phyloP scores from a whole-genome alignment of 2,113 vertebrate genomes.

The Gallinago jamesoni region DNA sequence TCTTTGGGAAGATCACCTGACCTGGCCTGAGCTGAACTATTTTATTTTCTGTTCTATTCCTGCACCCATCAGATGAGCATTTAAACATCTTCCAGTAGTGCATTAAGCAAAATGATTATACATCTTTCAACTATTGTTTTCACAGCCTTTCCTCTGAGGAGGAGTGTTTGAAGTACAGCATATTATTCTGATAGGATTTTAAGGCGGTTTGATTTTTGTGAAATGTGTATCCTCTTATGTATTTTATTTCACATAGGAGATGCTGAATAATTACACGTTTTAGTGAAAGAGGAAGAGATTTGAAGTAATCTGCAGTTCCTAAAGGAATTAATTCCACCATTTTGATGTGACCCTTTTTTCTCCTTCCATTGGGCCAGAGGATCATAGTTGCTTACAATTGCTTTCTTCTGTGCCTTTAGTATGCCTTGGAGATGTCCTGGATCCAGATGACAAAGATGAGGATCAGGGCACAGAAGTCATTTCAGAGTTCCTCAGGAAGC shows the following conservation, averaged over 20 bases:
- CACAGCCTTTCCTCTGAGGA: not conserved
- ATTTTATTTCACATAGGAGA: not conserved
- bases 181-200: not conserved
- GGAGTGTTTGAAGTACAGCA: not conserved
- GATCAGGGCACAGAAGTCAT: not conserved
- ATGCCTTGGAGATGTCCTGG: not conserved
- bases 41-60: not conserved
- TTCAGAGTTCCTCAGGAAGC: not conserved
- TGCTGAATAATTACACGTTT: not conserved
- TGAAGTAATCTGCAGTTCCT: not conserved
- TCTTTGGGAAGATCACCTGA: not conserved
- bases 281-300: not conserved
- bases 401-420: not conserved
- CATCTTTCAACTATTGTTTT: conserved; percentile 40
- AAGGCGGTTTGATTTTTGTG: not conserved
- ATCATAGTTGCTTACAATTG: not conserved
- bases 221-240: not conserved
- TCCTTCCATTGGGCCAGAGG: not conserved
- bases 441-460: not conserved
- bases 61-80: not conserved
- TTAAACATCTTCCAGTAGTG: not conserved
- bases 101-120: conserved; percentile 16
- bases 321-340: not conserved
- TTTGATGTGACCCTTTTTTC: not conserved
- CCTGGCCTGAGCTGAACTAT: not conserved